Evolutionary conservation across 1,140 invertebrate species (phyloP).

Genomic region (Dinoponera quadriceps): DNA sequence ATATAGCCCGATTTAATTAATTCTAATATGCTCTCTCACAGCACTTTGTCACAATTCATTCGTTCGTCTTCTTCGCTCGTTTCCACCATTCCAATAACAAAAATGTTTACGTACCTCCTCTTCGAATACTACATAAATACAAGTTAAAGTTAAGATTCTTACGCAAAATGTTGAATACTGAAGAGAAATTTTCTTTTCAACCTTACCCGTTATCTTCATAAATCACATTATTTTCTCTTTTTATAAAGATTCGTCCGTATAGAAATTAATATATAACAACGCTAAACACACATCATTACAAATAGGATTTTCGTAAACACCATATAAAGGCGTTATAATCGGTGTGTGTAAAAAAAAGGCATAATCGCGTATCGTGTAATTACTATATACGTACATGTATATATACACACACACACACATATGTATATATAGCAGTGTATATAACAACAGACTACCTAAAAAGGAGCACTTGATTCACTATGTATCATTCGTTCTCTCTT

Average conservation of each 20-base stretch:
- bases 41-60: not conserved
- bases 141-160: not conserved
- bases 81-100: conserved; percentile 1
- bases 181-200: conserved; percentile 29
- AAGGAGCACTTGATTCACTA: not conserved
- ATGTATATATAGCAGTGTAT: conserved; percentile 2
- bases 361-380: conserved; percentile 1
- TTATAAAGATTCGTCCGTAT: too few relatives aligned
- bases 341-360: conserved; percentile 18
- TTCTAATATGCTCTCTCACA: conserved; percentile 18
- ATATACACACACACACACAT: conserved; percentile 4
- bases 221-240: conserved; percentile 5
- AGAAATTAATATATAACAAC: too few relatives aligned
- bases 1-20: conserved; percentile 32
- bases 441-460: not conserved
- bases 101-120: not conserved
- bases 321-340: conserved; percentile 9
- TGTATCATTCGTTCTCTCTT: conserved; percentile 33
- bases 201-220: conserved; percentile 10
- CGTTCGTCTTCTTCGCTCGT: too few relatives aligned
- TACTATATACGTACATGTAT: not conserved
- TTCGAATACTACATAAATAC: conserved; percentile 37
- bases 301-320: conserved; percentile 2
- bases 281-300: too few relatives aligned
- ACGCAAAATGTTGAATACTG: conserved; percentile 41